Base-by-base conservation (phyloP, 1,140 invertebrate species). In the Hylyphantes graminicola region DNA sequence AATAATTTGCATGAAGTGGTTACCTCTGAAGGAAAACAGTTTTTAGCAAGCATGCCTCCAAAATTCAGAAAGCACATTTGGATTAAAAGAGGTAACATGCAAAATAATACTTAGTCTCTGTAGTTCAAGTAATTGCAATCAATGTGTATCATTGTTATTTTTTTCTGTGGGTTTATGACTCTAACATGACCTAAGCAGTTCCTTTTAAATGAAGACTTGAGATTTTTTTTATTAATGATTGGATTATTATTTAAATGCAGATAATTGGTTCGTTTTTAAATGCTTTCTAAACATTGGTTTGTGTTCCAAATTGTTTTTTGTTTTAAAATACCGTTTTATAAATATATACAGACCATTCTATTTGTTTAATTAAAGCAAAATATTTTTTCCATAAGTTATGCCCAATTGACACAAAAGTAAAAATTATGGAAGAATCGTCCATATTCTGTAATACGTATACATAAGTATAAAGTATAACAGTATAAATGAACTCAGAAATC, bases 11-110 rank as follows among this genome's bases (percentile, higher is more conserved):
- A 97, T 89, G 94, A 96, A 93, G 94, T 97, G 53, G 87, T 90
- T 88, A 91, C 93, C 89, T 79, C 91, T 0, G 88, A 90, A 54
- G 92, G 92, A n/a, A 91, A 92, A 64, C 91, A 87, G 79, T 97
- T 93, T 88, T 90, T 96, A 35, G 95, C 94, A 13, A 96, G 95
- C 19, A 97, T 98, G 96, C 96, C 97, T 63, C 93, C 92, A 2
- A 98, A 97, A 89, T 98, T 97, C 89, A 92, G 97, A 7, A 94
- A 94, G 88, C 95, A 94, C 88, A 93, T 97, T 21, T 98, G 95
- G 95, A 93, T 98, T 0, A 97, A 96, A 90, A 91, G 94, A 87
- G 95, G 95, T 85, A 87, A 80, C 59, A 50, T 82, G 11, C 13
- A 55, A 67, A 15, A 57, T 35, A 54, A 59, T 68, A 72, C n/a